A percentile compares a stretch with the other conserved stretches of the same genome.
Evolutionary conservation across 2,888 invertebrate genomes (phyloP).

Genomic region (Myathropa florea): DNA sequence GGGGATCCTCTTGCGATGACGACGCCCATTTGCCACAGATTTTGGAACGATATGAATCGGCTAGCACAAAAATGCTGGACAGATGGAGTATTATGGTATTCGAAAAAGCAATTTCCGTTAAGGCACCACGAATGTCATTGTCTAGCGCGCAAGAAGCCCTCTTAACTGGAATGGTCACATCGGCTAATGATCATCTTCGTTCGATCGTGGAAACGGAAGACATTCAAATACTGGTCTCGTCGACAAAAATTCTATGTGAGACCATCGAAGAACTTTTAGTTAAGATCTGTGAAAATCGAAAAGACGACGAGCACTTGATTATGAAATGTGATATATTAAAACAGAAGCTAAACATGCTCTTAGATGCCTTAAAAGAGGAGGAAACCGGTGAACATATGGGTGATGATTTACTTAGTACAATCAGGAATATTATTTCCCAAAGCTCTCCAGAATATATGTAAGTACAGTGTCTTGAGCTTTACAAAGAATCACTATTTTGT

Average conservation of each 20-base stretch:
- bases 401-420: slow-evolving; percentile 78
- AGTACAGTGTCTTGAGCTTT: slow-evolving; percentile 44
- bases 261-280: slow-evolving; percentile 89
- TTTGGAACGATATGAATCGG: slow-evolving; percentile 95
- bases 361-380: slow-evolving; percentile 88
- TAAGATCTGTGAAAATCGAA: slow-evolving; percentile 83
- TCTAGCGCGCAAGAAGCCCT: slow-evolving; percentile 82
- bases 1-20: slow-evolving; percentile 98
- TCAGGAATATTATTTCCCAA: slow-evolving; percentile 76
- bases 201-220: slow-evolving; percentile 93
- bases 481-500: too few relatives aligned
- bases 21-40: slow-evolving; percentile 95
- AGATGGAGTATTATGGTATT: slow-evolving; percentile 98
- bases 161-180: slow-evolving; percentile 87
- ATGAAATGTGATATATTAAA: slow-evolving; percentile 87
- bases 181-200: slow-evolving; percentile 89
- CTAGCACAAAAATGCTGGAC: slow-evolving; percentile 98
- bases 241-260: slow-evolving; percentile 89
- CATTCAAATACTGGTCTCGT: slow-evolving; percentile 86
- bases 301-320: slow-evolving; percentile 84
- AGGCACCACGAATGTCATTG: slow-evolving; percentile 82
- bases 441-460: slow-evolving; percentile 72
- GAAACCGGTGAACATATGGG: slow-evolving; percentile 81
- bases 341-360: slow-evolving; percentile 87
- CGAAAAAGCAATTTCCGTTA: slow-evolving; percentile 87